Evolutionary conservation across 1,140 invertebrate genomes (phyloP).

Genomic region (Drosophila ananassae): DNA sequence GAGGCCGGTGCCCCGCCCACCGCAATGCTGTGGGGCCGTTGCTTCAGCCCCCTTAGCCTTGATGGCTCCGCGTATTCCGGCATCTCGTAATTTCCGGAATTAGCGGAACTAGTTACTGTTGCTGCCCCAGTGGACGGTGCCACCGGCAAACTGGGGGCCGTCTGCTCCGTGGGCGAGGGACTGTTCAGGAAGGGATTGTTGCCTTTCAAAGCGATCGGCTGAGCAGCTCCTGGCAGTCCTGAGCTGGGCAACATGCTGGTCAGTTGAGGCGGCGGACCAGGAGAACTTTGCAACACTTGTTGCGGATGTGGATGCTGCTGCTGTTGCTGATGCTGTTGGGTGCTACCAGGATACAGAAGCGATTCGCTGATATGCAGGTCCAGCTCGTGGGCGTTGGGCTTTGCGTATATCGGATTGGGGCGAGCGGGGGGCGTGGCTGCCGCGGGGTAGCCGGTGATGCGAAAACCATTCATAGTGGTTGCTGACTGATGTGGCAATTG

Average conservation of each 20-base stretch:
- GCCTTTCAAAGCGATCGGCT: conserved; percentile 76
- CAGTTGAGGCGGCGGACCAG: conserved; percentile 70
- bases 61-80: conserved; percentile 79
- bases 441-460: conserved; percentile 78
- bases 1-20: conserved; percentile 54
- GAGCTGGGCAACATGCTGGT: conserved; percentile 66
- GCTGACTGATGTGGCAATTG: conserved; percentile 20
- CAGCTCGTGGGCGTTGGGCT: conserved; percentile 65
- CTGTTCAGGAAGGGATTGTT: conserved; percentile 81
- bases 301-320: conserved; percentile 33
- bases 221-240: conserved; percentile 63
- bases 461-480: conserved; percentile 77
- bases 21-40: conserved; percentile 79
- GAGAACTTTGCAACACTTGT: conserved; percentile 59
- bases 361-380: conserved; percentile 78
- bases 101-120: conserved; percentile 20
- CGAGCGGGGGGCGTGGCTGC: conserved; percentile 67
- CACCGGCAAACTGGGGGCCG: conserved; percentile 23
- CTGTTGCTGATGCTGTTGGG: conserved; percentile 39
- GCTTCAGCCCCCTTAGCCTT: conserved; percentile 69
- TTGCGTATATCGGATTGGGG: conserved; percentile 54
- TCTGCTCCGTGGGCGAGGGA: conserved; percentile 70
- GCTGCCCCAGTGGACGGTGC: conserved; percentile 2
- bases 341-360: conserved; percentile 68
- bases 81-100: conserved; percentile 64